phyloP scores from a whole-genome alignment of 2,113 vertebrate species.

The Gallinago undulata region DNA sequence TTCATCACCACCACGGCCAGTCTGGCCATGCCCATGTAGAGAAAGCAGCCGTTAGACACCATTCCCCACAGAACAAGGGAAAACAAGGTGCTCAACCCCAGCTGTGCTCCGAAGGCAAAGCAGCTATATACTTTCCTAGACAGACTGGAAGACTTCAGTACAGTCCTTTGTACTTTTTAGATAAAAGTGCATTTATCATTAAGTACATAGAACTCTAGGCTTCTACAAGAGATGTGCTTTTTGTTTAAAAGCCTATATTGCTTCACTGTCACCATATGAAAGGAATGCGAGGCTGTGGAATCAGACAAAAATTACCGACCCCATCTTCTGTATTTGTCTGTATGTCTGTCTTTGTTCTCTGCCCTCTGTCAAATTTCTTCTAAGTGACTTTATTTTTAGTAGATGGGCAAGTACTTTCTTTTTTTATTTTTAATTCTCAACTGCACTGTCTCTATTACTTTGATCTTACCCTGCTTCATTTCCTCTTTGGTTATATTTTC shows the following conservation, averaged over 20 bases:
- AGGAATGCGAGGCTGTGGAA: not conserved
- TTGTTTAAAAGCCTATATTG: not conserved
- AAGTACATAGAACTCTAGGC: not conserved
- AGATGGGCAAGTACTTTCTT: not conserved
- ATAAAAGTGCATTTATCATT: not conserved
- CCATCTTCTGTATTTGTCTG: not conserved
- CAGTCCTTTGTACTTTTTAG: not conserved
- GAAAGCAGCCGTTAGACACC: not conserved
- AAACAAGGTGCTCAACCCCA: too few relatives aligned
- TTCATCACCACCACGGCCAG: accelerated
- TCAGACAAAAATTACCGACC: not conserved
- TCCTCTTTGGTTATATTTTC: not conserved
- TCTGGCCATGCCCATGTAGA: accelerated
- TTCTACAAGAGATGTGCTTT: not conserved
- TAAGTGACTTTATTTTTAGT: not conserved
- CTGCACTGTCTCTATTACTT: not conserved
- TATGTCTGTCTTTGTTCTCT: not conserved
- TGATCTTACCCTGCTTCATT: not conserved
- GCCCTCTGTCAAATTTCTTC: not conserved
- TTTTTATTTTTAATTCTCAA: not conserved
- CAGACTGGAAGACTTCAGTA: not conserved
- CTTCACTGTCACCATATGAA: not conserved
- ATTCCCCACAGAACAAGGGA: not conserved
- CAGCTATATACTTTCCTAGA: not conserved
- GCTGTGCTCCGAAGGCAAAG: not conserved